Evolutionary conservation across 2,113 vertebrate species (phyloP), one percentile per base, ranked within the genome.

Genomic region (Cottus gobio): DNA sequence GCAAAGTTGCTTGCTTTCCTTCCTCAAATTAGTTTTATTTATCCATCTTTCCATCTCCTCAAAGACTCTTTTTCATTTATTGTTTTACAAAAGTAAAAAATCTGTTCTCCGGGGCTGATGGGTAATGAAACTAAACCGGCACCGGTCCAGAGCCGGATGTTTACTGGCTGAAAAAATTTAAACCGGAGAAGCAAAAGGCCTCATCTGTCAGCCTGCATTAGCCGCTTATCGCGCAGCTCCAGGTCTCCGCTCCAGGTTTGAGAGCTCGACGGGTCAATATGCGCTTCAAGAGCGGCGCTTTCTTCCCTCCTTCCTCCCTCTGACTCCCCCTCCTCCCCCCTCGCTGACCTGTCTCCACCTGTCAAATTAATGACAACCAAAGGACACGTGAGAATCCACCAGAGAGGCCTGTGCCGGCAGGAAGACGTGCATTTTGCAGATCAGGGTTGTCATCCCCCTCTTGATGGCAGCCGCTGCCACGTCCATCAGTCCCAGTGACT

Each of bases 361-460:
- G 75, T 80, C 79, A 87, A 73, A 79, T 67, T 44, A 50, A 64
- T 42, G 75, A 66, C 44, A 28, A 58, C 54, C 63, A 24, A 37
- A 7, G 26, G 46, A 54, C 24, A 48, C 11, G 37, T 63, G 57
- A 3, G 13, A 57, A 34, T 54, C 34, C 26, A 12, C 16, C 4
- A 68, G 42, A 67, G 72, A 28, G 30, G 46, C 31, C 0, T n/a
- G 24, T 31, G 48, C 30, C 7, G 18, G 37, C 13, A 4, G 34
- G 57, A n/a, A 52, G 18, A 69, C 22, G 4, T 26, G 62, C 15
- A 4, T 20, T 26, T 31, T 30, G 42, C 12, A 34, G 13, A 44
- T 78, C 66, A 22, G n/a, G 39, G 22, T 5, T 62, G 46, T 62
- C 66, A n/a, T 11, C 5, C 37, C 28, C 11, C 18, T 60, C 57